A percentile compares a stretch with the other conserved stretches of the same genome.
Evolutionary conservation across 1,140 invertebrate genomes (phyloP).

Genomic region (Stegodyphus dumicola): DNA sequence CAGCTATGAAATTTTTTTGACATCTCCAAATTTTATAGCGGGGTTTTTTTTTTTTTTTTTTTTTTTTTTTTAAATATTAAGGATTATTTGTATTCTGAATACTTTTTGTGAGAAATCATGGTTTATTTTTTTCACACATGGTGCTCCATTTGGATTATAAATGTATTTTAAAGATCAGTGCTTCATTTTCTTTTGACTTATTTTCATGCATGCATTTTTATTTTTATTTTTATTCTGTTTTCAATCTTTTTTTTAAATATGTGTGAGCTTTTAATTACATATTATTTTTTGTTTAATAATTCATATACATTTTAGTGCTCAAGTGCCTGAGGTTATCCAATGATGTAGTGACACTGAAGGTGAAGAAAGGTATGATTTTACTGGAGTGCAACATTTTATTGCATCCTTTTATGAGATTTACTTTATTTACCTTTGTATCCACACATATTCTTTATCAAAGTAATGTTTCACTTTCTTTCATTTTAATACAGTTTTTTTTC

Average conservation of each 20-base stretch:
- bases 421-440: neutral
- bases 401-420: too few relatives aligned
- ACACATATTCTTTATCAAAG: neutral
- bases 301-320: conserved; percentile 76
- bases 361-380: conserved; percentile 81
- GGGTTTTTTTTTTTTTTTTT: neutral
- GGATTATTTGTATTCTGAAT: neutral
- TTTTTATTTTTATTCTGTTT: neutral
- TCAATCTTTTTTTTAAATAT: neutral
- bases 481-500: neutral
- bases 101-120: neutral
- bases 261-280: neutral
- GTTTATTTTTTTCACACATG: neutral
- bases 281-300: conserved; percentile 43
- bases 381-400: neutral
- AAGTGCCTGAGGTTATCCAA: conserved; percentile 89
- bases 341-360: conserved; percentile 86
- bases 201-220: neutral
- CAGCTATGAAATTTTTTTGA: too few relatives aligned
- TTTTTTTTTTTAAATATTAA: neutral
- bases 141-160: neutral
- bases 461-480: neutral
- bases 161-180: neutral
- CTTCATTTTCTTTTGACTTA: neutral
- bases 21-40: too few relatives aligned